A percentile compares a stretch with the other conserved stretches of the same genome.
These are phyloP conservation scores for Tachina fera DNA, from an alignment of 2,888 invertebrate genomes.

Conservation along the genomic window DNA sequence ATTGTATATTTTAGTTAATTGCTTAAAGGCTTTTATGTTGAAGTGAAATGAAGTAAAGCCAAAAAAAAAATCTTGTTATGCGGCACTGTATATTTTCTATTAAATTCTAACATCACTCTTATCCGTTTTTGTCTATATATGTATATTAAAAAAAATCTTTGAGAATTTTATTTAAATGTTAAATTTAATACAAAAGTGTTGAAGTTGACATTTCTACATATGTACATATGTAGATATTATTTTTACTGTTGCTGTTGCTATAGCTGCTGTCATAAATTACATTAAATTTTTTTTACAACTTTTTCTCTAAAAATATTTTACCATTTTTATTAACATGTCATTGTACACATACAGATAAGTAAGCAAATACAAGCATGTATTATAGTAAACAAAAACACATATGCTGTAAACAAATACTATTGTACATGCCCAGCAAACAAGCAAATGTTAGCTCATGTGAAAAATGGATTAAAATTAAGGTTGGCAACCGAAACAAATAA, in stretches of 20 bases:
- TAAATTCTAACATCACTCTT: not conserved
- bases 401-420: slow-evolving; percentile 11
- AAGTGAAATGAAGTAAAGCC: not conserved
- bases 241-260: slow-evolving; percentile 1
- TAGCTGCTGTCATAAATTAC: slow-evolving; percentile 26
- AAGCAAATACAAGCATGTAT: slow-evolving; percentile 41
- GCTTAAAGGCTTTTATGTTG: too few species aligned
- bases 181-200: slow-evolving; percentile 55
- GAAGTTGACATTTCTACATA: slow-evolving; percentile 56
- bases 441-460: too few species aligned
- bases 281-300: slow-evolving; percentile 3
- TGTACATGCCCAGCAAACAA: not conserved
- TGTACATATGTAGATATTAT: slow-evolving; percentile 11
- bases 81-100: not conserved
- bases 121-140: not conserved
- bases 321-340: slow-evolving; percentile 60
- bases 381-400: slow-evolving; percentile 11
- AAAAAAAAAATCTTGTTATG: not conserved
- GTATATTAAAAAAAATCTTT: not conserved
- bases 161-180: slow-evolving; percentile 33
- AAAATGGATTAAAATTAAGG: too few species aligned
- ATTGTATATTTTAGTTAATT: too few species aligned
- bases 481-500: too few species aligned
- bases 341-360: slow-evolving; percentile 7
- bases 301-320: slow-evolving; percentile 25